Percentiles rank a stretch among this genome's conserved stretches.
These are phyloP conservation scores for Lethenteron reissneri DNA, from an alignment of 2,113 vertebrate genomes.

Conservation along the genomic window DNA sequence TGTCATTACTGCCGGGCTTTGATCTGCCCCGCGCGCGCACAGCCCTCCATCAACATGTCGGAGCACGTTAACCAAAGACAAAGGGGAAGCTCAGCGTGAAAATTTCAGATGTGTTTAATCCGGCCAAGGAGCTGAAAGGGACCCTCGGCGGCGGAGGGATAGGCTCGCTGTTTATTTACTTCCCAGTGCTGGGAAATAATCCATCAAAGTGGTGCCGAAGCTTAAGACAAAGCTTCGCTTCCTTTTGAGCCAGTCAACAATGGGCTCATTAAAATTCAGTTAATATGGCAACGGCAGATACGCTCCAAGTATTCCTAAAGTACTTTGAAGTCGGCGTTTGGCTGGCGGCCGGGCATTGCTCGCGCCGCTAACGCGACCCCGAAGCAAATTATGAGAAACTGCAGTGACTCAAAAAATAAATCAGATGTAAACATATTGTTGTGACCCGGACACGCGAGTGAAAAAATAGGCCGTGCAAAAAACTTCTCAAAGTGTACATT, in stretches of 20 bases:
- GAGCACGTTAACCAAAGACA: slow-evolving; percentile 99
- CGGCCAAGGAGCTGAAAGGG: slow-evolving; percentile 91
- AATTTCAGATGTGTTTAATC: slow-evolving; percentile 95
- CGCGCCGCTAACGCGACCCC: not conserved
- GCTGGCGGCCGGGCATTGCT: not conserved
- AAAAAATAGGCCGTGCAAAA: too few species aligned
- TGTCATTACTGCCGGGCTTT: slow-evolving; percentile 76
- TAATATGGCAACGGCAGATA: slow-evolving; percentile 4
- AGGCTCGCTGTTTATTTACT: slow-evolving; percentile 99
- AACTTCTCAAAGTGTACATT: too few species aligned
- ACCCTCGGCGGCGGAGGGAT: slow-evolving; percentile 66
- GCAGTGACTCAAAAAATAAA: too few species aligned
- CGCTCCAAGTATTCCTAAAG: slow-evolving; percentile 3
- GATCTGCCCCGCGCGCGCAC: slow-evolving; percentile 68
- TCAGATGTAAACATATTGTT: too few species aligned
- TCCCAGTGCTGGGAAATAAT: slow-evolving; percentile 90
- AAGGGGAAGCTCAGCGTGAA: slow-evolving; percentile 84
- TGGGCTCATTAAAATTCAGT: slow-evolving; percentile 7
- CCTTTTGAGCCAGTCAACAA: slow-evolving; percentile 4
- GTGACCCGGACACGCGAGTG: too few species aligned
- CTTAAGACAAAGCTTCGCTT: slow-evolving; percentile 5
- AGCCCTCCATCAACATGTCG: slow-evolving; percentile 99
- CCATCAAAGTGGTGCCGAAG: slow-evolving; percentile 67
- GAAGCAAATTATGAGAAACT: not conserved
- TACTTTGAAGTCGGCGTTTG: slow-evolving; percentile 5